Base-by-base conservation (phyloP, 2,888 invertebrate species). In the Hoplodrina ambigua region DNA sequence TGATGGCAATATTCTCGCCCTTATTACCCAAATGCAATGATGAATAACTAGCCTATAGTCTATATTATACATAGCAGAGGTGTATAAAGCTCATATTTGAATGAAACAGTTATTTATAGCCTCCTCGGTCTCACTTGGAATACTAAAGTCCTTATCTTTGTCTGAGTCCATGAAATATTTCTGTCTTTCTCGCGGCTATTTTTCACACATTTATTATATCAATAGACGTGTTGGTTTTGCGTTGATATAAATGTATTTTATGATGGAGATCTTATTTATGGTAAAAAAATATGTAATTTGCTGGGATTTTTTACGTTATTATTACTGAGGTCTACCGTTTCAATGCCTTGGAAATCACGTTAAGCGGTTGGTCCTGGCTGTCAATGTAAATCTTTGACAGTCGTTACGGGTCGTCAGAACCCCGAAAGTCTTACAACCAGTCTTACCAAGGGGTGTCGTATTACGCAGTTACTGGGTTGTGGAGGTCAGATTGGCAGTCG, bases 61-160 rank as follows among this genome's bases (percentile, higher is more conserved):
- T 52, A 2, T 19, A 20, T 11, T 52, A 17, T 64, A 46, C 46
- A 50, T 50, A 54, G 37, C 20, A 0, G 44, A 64, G 20, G 64
- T 69, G 53, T 55, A n/a, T 59, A 72, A 57, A 76, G 80, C 68
- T 63, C 56, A 65, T 68, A 81, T 81, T 79, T 79, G 49, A 71
- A 79, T 81, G 65, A 66, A 66, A 69, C 53, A 54, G 57, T 68
- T 59, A 78, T 75, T 78, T 81, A 81, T 81, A 57, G 63, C 72
- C 41, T 56, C 11, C 60, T 55, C 20, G 56, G 54, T 60, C 68
- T 55, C 59, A 59, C 75, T 75, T 64, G 53, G 60, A 78, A 75
- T 72, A 54, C 62, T 60, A 77, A 80, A 41, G 57, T 53, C 55
- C 60, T 65, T 69, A 81, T 75, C 65, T 71, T 57, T 44, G 66